Evolutionary conservation across 2,888 invertebrate genomes (phyloP).

Genomic region (Polydrusus tereticollis): DNA sequence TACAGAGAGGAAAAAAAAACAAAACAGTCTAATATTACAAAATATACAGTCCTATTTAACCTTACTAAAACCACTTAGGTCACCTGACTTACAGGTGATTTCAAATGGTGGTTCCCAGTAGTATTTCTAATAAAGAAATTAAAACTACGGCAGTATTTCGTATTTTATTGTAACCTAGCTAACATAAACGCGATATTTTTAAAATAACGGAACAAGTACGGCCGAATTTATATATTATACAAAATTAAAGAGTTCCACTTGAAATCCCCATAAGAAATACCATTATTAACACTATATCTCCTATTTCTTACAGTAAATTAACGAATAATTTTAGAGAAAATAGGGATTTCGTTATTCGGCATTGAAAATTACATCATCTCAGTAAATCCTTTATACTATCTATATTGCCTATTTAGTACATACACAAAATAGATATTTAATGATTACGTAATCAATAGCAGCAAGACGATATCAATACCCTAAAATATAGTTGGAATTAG

Average conservation of each 20-base stretch:
- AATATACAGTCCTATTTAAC: conserved; percentile 32
- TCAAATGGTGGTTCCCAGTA: conserved; percentile 32
- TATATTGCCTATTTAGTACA: conserved; percentile 29
- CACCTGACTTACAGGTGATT: conserved; percentile 38
- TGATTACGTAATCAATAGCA: conserved; percentile 11
- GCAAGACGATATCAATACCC: not conserved
- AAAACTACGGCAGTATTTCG: conserved; percentile 17
- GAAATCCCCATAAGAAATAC: conserved; percentile 37
- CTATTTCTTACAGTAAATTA: conserved; percentile 62
- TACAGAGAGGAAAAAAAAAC: conserved; percentile 40
- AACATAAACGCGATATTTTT: not conserved
- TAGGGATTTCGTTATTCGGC: conserved; percentile 58
- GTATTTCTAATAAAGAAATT: not conserved
- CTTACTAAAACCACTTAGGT: conserved; percentile 27
- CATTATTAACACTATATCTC: conserved; percentile 11
- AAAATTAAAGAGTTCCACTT: conserved; percentile 42
- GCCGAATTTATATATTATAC: no score
- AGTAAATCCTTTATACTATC: conserved; percentile 18
- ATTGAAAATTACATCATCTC: conserved; percentile 40
- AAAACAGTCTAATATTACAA: conserved; percentile 38
- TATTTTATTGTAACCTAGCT: conserved; percentile 24
- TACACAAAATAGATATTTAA: conserved; percentile 2
- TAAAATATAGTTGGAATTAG: no score
- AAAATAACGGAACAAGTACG: not conserved
- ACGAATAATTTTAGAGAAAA: conserved; percentile 65